Evolutionary conservation across 37 sponge, comb jelly and placozoan genomes (phyloP).

Genomic region (Aplysina aerophoba): DNA sequence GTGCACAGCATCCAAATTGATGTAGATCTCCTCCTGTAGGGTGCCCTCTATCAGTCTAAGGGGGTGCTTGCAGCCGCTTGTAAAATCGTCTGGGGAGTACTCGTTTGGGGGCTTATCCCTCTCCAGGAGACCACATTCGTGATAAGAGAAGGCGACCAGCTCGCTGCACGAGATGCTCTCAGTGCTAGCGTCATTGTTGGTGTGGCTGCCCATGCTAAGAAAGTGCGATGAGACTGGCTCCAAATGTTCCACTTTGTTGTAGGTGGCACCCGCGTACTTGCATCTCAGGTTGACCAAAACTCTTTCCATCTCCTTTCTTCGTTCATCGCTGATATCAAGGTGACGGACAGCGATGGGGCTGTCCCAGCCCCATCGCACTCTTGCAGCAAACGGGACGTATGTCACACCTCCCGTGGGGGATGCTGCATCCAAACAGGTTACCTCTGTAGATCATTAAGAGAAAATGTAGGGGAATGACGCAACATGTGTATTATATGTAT

Average conservation of each 20-base stretch:
- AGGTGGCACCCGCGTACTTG: neutral
- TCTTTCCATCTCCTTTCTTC: neutral
- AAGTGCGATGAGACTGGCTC: too few relatives aligned
- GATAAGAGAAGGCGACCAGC: slow-evolving; percentile 44
- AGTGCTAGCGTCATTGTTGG: slow-evolving; percentile 16
- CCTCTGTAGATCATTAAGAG: too few relatives aligned
- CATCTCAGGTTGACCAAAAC: neutral
- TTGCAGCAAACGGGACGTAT: neutral
- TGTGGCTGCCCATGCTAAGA: neutral
- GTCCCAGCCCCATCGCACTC: neutral
- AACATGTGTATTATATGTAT: too few relatives aligned
- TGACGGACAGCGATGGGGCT: neutral
- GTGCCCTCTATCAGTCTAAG: neutral
- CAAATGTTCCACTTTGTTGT: neutral
- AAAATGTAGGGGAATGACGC: too few relatives aligned
- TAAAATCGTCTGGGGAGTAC: slow-evolving; percentile 27
- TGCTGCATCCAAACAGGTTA: neutral
- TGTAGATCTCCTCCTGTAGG: too few relatives aligned
- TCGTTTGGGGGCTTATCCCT: neutral
- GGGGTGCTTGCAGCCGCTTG: neutral
- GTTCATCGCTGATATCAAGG: neutral
- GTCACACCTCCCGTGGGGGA: neutral
- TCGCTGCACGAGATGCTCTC: slow-evolving; percentile 33
- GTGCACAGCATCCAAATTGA: too few relatives aligned
- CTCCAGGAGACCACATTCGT: slow-evolving; percentile 16